Conservation (phyloP, 2,888 invertebrate species). For the Germaria angustata region DNA sequence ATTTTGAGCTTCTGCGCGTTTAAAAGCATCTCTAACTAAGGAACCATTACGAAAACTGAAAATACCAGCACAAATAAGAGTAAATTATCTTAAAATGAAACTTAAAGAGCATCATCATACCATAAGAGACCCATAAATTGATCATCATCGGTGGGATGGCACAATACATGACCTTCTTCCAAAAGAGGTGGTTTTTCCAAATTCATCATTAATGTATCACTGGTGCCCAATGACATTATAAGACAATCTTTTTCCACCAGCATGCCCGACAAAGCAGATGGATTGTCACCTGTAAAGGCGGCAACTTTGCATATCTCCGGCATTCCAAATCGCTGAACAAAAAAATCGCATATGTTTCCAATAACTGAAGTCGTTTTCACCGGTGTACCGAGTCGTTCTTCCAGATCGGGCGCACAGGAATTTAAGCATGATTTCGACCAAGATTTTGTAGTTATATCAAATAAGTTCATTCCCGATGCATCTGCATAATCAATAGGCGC, state of each 20-base stretch:
- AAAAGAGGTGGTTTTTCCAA: constrained; percentile 85
- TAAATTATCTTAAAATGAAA: background rate
- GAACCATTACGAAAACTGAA: constrained; percentile 95
- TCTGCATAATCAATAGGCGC: constrained; percentile 96
- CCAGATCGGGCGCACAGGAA: constrained; percentile 88
- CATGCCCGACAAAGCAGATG: constrained; percentile 92
- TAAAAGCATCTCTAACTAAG: constrained; percentile 89
- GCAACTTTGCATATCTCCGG: constrained; percentile 88
- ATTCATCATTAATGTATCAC: constrained; percentile 94
- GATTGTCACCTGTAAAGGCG: constrained; percentile 97
- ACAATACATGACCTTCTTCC: constrained; percentile 91
- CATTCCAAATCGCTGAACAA: constrained; percentile 93
- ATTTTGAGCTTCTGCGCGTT: constrained; percentile 87
- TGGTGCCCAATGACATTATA: constrained; percentile 94
- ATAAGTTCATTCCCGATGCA: constrained; percentile 97
- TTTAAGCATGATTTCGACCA: constrained; percentile 90
- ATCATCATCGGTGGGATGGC: constrained; percentile 89
- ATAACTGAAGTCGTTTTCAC: constrained; percentile 86
- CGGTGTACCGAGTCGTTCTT: constrained; percentile 86
- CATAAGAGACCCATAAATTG: constrained; percentile 94
- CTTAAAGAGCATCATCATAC: constrained; percentile 78
- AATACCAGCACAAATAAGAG: background rate
- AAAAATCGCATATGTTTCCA: constrained; percentile 89
- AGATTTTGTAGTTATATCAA: constrained; percentile 88
- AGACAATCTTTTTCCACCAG: constrained; percentile 89